Evolutionary conservation across 2,888 invertebrate genomes (phyloP), one percentile per base, ranked within the genome.

Genomic region (Erebia aethiops): DNA sequence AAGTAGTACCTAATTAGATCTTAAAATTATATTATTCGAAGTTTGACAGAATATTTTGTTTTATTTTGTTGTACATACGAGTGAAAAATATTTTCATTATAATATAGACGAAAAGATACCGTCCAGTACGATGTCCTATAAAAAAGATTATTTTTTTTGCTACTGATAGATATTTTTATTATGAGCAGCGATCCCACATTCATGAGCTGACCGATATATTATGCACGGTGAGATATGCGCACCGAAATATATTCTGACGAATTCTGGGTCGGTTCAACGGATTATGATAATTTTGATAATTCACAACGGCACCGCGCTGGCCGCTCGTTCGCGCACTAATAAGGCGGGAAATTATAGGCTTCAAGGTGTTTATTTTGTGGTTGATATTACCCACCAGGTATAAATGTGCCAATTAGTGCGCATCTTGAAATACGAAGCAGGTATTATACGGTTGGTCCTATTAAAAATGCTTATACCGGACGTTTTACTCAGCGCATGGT

Each of bases 281-380:
- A 72, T 72, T 74, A 74, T 74, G 74, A 71, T 74, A 74, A 74
- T 74, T 35, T 72, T 67, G 64, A 72, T 74, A 74, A 74, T 72
- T 67, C 63, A 41, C 64, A 74, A 72, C 72, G 72, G 71, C 68
- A 72, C 66, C 52, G 13, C 67, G 70, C 13, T 14, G 56, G 11
- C 26, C 67, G 18, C 49, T 35, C 43, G 43, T 49, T 58, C 43
- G 67, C 67, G 67, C 67, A 58, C 67, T 60, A 58, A 18, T 67
- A 67, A 49, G n/a, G 35, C 67, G 56, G 49, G 26, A 60, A 67
- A 67, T 67, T 67, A 67, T 67, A 67, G 10, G 35, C 35, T 43
- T 51, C 26, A 21, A 57, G 43, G 56, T 65, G 56, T 66, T 56
- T 43, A 66, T 57, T 65, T 56, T 65, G 65, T 56, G 13, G 21